These are phyloP conservation scores for Paraescarpia echinospica DNA, from an alignment of 1,140 invertebrate genomes.

Conservation along the genomic window DNA sequence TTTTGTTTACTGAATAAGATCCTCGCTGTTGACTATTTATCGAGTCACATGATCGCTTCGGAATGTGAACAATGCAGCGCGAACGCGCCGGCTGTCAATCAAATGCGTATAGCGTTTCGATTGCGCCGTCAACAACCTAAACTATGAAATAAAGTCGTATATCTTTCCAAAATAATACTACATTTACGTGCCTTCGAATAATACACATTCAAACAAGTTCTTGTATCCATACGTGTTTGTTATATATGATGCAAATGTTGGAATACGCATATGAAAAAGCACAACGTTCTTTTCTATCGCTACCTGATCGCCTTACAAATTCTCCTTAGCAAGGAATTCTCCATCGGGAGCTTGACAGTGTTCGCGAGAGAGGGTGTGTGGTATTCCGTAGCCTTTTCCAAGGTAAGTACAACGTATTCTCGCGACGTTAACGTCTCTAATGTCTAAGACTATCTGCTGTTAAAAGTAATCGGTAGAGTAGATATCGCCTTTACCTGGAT, in stretches of 20 bases:
- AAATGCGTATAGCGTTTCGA: constrained; percentile 5
- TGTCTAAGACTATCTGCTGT: not conserved
- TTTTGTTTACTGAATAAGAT: not conserved
- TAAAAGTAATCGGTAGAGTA: not conserved
- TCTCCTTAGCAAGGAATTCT: constrained; percentile 5
- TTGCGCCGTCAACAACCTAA: not conserved
- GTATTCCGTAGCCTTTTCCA: not conserved
- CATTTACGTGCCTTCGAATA: not conserved
- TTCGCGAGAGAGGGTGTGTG: not conserved
- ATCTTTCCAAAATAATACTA: not conserved
- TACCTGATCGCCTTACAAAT: not conserved
- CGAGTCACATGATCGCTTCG: not conserved
- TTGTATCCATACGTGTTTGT: not conserved
- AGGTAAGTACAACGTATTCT: not conserved
- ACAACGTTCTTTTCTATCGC: not conserved
- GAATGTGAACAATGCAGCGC: not conserved
- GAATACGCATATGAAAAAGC: not conserved
- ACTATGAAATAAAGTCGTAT: not conserved
- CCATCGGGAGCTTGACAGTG: not conserved
- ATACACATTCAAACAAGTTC: not conserved
- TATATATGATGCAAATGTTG: not conserved
- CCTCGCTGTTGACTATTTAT: not conserved
- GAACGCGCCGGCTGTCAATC: constrained; percentile 2
- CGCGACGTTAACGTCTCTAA: not conserved
- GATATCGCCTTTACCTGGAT: not conserved